These are phyloP conservation scores for Caenorhabditis briggsae DNA, from an alignment of 1,140 invertebrate species.

Conservation along the genomic window DNA sequence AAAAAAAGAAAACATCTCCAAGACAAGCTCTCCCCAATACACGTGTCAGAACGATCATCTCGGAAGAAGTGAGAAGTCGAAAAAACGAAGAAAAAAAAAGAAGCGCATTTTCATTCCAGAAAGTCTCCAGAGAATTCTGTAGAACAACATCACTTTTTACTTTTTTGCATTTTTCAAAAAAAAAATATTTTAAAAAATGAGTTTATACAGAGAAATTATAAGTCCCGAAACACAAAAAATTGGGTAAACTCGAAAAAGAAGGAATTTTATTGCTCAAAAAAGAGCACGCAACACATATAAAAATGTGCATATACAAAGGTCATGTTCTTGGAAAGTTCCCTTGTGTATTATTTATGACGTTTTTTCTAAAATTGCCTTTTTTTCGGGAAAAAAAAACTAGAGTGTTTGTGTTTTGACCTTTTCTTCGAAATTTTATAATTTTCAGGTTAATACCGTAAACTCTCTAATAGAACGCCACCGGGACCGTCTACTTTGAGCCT, in stretches of 20 bases:
- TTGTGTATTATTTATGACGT: constrained; percentile 38
- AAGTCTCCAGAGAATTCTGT: constrained; percentile 7
- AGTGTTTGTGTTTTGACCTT: too few relatives aligned
- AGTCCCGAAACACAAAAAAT: not conserved
- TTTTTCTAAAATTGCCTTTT: not conserved
- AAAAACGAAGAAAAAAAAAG: too few relatives aligned
- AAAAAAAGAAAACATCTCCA: not conserved
- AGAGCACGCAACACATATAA: not conserved
- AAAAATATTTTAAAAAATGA: not conserved
- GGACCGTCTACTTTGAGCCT: too few relatives aligned
- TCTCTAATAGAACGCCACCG: too few relatives aligned
- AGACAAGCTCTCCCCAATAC: not conserved
- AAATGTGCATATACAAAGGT: constrained; percentile 23
- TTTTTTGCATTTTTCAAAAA: not conserved
- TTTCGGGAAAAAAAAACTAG: too few relatives aligned
- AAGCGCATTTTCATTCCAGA: not conserved
- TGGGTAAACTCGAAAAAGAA: not conserved
- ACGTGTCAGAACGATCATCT: constrained; percentile 49
- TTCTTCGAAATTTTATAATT: too few relatives aligned
- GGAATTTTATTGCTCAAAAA: not conserved
- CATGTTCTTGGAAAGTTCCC: constrained; percentile 2
- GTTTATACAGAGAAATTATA: not conserved
- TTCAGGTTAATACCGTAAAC: too few relatives aligned
- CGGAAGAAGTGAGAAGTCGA: constrained; percentile 7
- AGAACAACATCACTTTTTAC: not conserved